phyloP scores from a whole-genome alignment of 1,140 invertebrate species.

The Drosophila micromelanica region DNA sequence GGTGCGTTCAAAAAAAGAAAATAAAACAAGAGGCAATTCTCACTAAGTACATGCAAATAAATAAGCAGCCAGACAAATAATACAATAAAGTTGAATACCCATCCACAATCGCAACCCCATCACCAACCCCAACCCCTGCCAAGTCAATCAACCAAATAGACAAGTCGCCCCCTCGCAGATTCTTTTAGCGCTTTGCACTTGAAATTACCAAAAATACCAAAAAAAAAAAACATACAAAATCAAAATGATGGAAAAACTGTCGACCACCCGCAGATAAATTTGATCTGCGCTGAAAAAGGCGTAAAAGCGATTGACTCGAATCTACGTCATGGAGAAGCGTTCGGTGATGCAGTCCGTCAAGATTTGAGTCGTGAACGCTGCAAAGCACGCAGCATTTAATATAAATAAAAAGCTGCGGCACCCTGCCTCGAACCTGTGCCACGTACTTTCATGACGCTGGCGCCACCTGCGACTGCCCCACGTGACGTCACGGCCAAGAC shows the following conservation, averaged over 20 bases:
- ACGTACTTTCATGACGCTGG: constrained; percentile 44
- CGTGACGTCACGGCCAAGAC: constrained; percentile 48
- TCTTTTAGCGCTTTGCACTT: constrained; percentile 58
- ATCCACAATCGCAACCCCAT: background rate
- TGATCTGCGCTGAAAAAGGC: background rate
- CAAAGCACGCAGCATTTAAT: constrained; percentile 26
- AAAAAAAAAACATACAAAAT: background rate
- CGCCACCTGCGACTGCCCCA: constrained; percentile 48
- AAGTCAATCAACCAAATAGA: constrained; percentile 44
- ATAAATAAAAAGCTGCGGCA: constrained; percentile 20
- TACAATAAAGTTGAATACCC: constrained; percentile 32
- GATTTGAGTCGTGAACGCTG: constrained; percentile 3
- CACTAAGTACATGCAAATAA: constrained; percentile 68
- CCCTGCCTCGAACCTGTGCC: background rate
- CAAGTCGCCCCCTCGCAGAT: constrained; percentile 1
- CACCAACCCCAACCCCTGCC: background rate
- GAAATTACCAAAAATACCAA: constrained; percentile 20
- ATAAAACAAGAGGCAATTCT: constrained; percentile 58
- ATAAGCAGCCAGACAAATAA: constrained; percentile 56
- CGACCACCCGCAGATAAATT: constrained; percentile 53
- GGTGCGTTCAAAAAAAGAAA: constrained; percentile 58
- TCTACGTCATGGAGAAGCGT: constrained; percentile 43
- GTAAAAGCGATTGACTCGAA: constrained; percentile 22
- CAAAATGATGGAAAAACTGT: constrained; percentile 8
- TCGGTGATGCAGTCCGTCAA: constrained; percentile 26